Evolutionary conservation across 2,888 invertebrate genomes (phyloP).

Genomic region (Dysmachus trigonus): DNA sequence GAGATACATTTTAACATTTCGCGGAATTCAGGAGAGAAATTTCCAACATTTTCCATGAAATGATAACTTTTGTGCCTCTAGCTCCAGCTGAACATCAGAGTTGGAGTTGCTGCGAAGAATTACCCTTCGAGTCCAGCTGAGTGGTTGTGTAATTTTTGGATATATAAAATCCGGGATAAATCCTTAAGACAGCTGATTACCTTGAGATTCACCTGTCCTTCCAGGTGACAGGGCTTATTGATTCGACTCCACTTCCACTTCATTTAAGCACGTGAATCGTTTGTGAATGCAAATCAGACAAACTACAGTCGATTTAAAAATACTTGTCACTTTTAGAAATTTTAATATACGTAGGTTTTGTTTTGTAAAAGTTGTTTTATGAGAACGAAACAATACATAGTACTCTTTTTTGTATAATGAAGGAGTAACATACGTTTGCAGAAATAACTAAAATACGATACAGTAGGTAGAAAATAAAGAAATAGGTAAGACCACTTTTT

Average conservation of each 20-base stretch:
- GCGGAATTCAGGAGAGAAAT: background rate
- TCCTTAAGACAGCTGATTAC: background rate
- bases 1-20: background rate
- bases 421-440: too few species aligned
- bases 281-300: background rate
- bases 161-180: background rate
- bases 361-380: too few species aligned
- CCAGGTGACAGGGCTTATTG: background rate
- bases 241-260: background rate
- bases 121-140: background rate
- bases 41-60: background rate
- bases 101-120: background rate
- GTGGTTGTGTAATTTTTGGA: background rate
- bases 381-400: too few species aligned
- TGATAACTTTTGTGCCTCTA: background rate
- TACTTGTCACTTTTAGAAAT: background rate
- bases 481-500: too few species aligned
- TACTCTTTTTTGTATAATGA: too few species aligned
- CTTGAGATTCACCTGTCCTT: background rate
- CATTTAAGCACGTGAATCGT: background rate
- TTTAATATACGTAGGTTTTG: background rate
- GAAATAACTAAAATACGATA: too few species aligned
- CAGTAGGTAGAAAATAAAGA: too few species aligned
- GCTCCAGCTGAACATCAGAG: background rate
- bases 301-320: background rate